Evolutionary conservation across 2,797 vertebrate species (phyloP), one percentile per base, ranked within the genome.

Genomic region (Neosilurus hyrtlii): DNA sequence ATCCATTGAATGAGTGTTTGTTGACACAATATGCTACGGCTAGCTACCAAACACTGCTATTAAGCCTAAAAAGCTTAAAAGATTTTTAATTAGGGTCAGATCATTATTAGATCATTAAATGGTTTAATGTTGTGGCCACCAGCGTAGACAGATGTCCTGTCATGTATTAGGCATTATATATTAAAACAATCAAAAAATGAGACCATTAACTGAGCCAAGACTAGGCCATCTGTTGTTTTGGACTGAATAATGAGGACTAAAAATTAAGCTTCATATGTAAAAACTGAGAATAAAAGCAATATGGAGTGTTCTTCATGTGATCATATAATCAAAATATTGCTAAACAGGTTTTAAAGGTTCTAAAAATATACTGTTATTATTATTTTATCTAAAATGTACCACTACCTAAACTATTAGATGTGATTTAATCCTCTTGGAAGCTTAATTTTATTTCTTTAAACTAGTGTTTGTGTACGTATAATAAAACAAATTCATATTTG

Each of bases 141-240:
- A 76, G 83, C 82, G 77, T 15, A 56, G 79, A 84, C 83, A 84
- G 88, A 84, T 90, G 88, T 91, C 90, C 89, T 82, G 85, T 83
- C 85, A 85, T 83, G 85, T 86, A 85, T 86, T 84, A 84, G 71
- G 79, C 65, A 85, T 85, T 83, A 87, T 84, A 62, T 87, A 89
- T 83, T 77, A 75, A 78, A 80, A 16, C 85, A 83, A 80, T 87
- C 67, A 83, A 71, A 37, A 66, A 81, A 79, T 86, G 20, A 82
- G 86, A 89, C 73, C 86, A 86, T 87, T 83, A 80, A 71, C 62
- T 49, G 65, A 79, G 63, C 66, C 15, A 37, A 73, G 30, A n/a
- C 37, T 56, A 37, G 62, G 76, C 75, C 87, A 88, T 87, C 88
- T 89, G 86, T 80, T 87, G 79, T 83, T 83, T 73, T 63, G 75